A percentile compares a stretch with the other conserved stretches of the same genome.
These are phyloP conservation scores for Manis pentadactyla DNA, from an alignment of 2,797 vertebrate genomes.

Conservation along the genomic window DNA sequence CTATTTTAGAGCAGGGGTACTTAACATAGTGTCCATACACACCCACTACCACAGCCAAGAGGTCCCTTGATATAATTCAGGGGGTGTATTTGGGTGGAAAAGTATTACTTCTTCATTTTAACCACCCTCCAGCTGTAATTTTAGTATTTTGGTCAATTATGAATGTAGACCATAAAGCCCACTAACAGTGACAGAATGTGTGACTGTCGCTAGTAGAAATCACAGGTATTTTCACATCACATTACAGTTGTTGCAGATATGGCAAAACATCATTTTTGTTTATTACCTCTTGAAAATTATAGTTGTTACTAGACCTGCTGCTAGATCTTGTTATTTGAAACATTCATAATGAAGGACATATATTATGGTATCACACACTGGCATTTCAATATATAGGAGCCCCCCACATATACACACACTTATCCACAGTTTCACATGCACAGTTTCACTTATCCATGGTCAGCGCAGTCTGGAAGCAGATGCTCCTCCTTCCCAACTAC, in stretches of 20 bases:
- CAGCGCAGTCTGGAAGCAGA: too few species aligned
- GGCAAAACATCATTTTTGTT: conserved; percentile 45
- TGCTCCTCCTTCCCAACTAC: too few species aligned
- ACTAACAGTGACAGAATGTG: background rate
- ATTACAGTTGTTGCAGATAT: background rate
- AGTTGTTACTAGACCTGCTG: conserved; percentile 1
- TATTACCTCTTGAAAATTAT: conserved; percentile 25
- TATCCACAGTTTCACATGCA: too few species aligned
- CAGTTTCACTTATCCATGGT: too few species aligned
- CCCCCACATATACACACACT: too few species aligned
- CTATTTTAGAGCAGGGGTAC: background rate
- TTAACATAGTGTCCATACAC: background rate
- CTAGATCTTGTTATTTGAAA: background rate
- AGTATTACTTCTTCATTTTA: conserved; percentile 3
- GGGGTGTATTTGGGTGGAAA: background rate
- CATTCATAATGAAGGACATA: background rate
- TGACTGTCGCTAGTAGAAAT: conserved; percentile 51
- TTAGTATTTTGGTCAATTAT: background rate
- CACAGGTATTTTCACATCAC: conserved; percentile 25
- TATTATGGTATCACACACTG: background rate
- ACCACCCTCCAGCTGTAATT: background rate
- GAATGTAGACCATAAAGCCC: background rate
- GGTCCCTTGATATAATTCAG: background rate
- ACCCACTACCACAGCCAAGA: background rate
- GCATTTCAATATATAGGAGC: background rate